Base-by-base conservation (phyloP, 1,140 invertebrate species). In the Drosophila kanapiae region DNA sequence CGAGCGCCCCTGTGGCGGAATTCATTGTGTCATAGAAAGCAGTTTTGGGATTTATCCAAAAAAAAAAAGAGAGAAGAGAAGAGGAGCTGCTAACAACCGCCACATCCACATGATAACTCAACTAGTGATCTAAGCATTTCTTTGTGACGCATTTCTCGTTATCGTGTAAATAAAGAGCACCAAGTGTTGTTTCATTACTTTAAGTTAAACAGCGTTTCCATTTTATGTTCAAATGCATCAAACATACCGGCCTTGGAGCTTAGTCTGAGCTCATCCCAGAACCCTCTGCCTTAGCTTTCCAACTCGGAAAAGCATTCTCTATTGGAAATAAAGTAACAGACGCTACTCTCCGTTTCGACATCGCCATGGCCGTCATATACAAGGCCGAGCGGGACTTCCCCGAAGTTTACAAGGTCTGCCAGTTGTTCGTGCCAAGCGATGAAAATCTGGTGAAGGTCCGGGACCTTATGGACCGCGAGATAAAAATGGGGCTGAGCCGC, bases 401-500 rank as follows among this genome's bases (percentile, higher is more conserved):
- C 31, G 81, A 90, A 9, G 78, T 74, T 0, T 64, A 53, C 38
- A 90, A 90, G 18, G 14, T 81, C 1, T 72, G 75, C 18, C 75
- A 90, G 7, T 9, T 29, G 3, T 90, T 88, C 27, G 27, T 45
- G 16, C 42, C 83, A 1, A 43, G 3, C 8, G 56, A 79, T 0
- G 67, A 68, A 0, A 47, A 72, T 6, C 43, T 88, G n/a, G 8
- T 57, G 0, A 57, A 48, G 35, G 38, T 90, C 1, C 27, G 49
- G 7, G 42, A 81, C 4, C 8, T 29, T 7, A 72, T 88, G 45
- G 23, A 65, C 0, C 11, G 18, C 0, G 85, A 98, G 78, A 95
- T 99, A 47, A 93, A 96, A n/a, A 94, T 95, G 74, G 98, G 98
- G 18, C 94, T 99, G 8, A 93, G 94, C 6, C 96, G 95, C 84